A percentile compares a stretch with the other conserved stretches of the same genome.
phyloP scores from a whole-genome alignment of 37 sponge, comb jelly and placozoan genomes.

The Chondrilla cf. caribensis region DNA sequence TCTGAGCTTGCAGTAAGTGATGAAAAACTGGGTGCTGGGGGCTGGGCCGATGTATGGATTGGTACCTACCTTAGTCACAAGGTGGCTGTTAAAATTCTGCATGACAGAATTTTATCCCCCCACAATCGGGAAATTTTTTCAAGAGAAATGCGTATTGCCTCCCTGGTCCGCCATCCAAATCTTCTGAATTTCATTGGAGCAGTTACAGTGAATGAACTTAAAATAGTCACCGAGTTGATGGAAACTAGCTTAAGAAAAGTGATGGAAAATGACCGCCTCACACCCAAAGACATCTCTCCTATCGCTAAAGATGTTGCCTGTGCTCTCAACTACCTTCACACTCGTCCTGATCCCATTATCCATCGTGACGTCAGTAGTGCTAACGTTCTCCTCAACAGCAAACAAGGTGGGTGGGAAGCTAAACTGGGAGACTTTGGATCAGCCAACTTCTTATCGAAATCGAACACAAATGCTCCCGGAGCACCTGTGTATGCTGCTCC shows the following conservation, averaged over 20 bases:
- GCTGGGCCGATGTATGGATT: neutral
- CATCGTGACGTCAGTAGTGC: constrained; percentile 74
- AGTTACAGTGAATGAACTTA: neutral
- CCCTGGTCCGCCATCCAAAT: constrained; percentile 14
- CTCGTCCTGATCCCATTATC: constrained; percentile 62
- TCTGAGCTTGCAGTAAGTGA: neutral
- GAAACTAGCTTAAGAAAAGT: constrained; percentile 37
- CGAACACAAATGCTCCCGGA: constrained; percentile 33
- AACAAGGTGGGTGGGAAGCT: constrained; percentile 41
- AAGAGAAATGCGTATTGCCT: neutral
- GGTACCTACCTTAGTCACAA: neutral
- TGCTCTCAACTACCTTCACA: constrained; percentile 68
- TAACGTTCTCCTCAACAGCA: constrained; percentile 47
- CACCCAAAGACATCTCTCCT: neutral
- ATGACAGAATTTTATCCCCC: neutral
- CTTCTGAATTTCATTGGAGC: constrained; percentile 13
- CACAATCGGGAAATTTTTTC: neutral
- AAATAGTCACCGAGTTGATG: constrained; percentile 65
- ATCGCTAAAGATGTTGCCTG: constrained; percentile 43
- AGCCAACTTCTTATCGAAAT: constrained; percentile 16
- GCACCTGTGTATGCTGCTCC: constrained; percentile 62
- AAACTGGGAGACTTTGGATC: constrained; percentile 75
- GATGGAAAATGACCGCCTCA: neutral
- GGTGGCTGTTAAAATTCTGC: constrained; percentile 4
- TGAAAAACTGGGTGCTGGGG: neutral